Evolutionary conservation across 2,113 vertebrate genomes (phyloP).

Genomic region (Nothocercus nigrocapillus): DNA sequence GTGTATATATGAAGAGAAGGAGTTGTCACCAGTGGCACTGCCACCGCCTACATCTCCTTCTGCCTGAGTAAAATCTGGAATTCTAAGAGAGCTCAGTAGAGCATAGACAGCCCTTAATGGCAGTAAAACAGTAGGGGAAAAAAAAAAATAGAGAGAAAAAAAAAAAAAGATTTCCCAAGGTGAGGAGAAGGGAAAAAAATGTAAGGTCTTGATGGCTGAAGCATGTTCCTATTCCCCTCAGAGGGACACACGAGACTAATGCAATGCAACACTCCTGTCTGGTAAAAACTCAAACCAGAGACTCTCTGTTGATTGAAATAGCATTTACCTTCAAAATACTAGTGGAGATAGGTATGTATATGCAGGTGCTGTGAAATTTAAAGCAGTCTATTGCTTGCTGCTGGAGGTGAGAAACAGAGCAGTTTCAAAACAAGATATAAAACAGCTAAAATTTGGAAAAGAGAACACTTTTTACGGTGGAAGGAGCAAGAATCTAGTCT

Average conservation of each 20-base stretch:
- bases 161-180: background rate
- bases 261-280: too few species aligned
- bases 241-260: accelerated
- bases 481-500: background rate
- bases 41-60: background rate
- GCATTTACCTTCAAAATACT: background rate
- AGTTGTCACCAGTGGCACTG: background rate
- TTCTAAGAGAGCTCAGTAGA: background rate
- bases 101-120: background rate
- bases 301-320: background rate
- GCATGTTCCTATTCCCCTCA: background rate
- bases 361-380: background rate
- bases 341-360: background rate
- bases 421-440: background rate
- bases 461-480: background rate
- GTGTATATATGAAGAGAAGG: background rate
- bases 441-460: background rate
- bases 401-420: background rate
- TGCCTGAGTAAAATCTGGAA: background rate
- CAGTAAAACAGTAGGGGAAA: background rate
- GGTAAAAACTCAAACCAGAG: background rate
- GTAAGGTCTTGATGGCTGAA: accelerated
- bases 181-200: background rate
- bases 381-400: background rate
- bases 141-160: background rate